Percentiles rank a stretch among this genome's conserved stretches.
Conservation (phyloP, 2,797 vertebrate species). For the Platalea minor region DNA sequence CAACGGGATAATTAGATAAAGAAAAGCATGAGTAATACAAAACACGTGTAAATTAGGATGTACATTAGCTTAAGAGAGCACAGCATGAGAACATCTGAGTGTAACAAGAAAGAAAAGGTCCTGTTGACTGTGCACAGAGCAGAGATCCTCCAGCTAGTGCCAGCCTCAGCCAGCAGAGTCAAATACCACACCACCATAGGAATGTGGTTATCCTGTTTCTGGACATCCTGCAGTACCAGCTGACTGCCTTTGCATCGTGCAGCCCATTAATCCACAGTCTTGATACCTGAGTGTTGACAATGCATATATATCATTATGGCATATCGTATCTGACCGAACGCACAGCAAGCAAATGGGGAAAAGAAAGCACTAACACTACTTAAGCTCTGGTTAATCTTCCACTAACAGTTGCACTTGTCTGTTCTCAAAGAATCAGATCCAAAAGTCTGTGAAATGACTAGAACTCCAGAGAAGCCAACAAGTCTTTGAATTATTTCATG, state of each 20-base stretch:
- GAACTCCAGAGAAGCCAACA: not conserved
- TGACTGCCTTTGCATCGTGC: not conserved
- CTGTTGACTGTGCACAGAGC: not conserved
- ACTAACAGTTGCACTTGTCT: not conserved
- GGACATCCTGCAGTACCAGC: not conserved
- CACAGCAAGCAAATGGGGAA: not conserved
- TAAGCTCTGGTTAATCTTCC: not conserved
- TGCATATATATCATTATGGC: not conserved
- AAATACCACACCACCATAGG: not conserved
- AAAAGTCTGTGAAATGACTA: not conserved
- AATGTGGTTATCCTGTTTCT: not conserved
- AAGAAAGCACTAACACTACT: not conserved
- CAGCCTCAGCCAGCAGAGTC: not conserved
- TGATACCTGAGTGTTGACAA: not conserved
- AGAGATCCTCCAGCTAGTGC: not conserved
- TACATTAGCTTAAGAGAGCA: not conserved
- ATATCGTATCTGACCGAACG: rapidly evolving
- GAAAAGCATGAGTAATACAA: not conserved
- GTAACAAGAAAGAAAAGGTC: not conserved
- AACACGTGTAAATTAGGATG: not conserved
- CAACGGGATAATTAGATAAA: not conserved
- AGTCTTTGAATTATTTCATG: not conserved
- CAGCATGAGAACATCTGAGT: not conserved
- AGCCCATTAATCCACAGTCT: not conserved
- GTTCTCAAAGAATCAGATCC: not conserved